Conservation (phyloP, 1,140 invertebrate genomes). For the Caerostris darwini region DNA sequence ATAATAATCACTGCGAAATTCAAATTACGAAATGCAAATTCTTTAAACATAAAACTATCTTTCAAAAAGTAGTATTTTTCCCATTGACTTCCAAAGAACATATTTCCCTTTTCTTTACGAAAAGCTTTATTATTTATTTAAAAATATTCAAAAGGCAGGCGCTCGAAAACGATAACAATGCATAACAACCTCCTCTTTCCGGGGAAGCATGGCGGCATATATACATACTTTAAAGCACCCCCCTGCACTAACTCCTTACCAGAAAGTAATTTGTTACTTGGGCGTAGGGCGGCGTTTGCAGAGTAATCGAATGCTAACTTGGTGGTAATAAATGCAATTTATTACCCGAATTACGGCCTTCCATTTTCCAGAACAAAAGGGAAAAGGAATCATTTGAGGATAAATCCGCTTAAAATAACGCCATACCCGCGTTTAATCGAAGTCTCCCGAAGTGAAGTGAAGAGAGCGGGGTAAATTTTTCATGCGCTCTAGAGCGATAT, state of each 20-base stretch:
- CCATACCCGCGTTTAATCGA: constrained; percentile 58
- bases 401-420: constrained; percentile 71
- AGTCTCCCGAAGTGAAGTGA: constrained; percentile 13
- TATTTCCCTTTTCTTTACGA: neutral
- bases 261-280: constrained; percentile 73
- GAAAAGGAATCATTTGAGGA: neutral
- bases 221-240: constrained; percentile 72
- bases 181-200: constrained; percentile 10
- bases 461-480: constrained; percentile 68
- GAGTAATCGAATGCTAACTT: constrained; percentile 76
- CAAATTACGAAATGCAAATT: no score
- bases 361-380: constrained; percentile 66
- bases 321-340: constrained; percentile 76
- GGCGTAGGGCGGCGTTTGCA: neutral
- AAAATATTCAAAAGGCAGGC: constrained; percentile 21
- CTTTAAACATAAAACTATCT: neutral
- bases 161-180: constrained; percentile 16
- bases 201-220: neutral
- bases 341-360: constrained; percentile 71
- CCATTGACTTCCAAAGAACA: neutral
- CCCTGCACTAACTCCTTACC: constrained; percentile 47
- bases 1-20: no score
- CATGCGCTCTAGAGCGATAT: constrained; percentile 72
- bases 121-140: constrained; percentile 56
- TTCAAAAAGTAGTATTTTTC: neutral